phyloP scores from a whole-genome alignment of 2,888 invertebrate species.

The Amphiduros pacificus region DNA sequence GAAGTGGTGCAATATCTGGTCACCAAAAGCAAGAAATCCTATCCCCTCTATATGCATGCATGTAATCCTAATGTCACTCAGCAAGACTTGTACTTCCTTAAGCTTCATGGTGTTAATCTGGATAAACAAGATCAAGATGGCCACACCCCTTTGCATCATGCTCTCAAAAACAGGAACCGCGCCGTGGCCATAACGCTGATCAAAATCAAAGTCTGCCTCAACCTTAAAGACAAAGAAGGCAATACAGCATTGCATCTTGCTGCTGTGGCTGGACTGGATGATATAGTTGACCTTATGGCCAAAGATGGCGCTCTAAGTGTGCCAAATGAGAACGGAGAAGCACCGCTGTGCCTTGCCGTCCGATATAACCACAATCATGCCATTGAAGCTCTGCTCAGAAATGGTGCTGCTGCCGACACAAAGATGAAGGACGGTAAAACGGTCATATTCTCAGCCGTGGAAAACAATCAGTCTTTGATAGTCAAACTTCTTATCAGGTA shows the following conservation, averaged over 20 bases:
- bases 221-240: conserved; percentile 14
- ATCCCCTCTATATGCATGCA: conserved; percentile 10
- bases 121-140: conserved; percentile 15
- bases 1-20: conserved; percentile 10
- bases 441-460: conserved; percentile 4
- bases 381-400: conserved; percentile 4
- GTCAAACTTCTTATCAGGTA: conserved; percentile 11
- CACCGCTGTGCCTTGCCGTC: conserved; percentile 15
- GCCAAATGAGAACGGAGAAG: conserved; percentile 11
- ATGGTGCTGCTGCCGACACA: conserved; percentile 8
- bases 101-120: conserved; percentile 3
- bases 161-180: conserved; percentile 8
- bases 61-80: conserved; percentile 5
- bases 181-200: conserved; percentile 8
- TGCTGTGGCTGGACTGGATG: conserved; percentile 6
- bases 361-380: not conserved
- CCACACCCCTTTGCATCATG: conserved; percentile 12
- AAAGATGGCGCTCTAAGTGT: conserved; percentile 7
- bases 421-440: conserved; percentile 13
- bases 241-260: conserved; percentile 13
- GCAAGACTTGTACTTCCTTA: conserved; percentile 11
- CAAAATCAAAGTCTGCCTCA: conserved; percentile 3
- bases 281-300: conserved; percentile 8
- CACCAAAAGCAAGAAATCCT: conserved; percentile 5
- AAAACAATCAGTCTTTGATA: conserved; percentile 4